These are phyloP conservation scores for Euwallacea similis DNA, from an alignment of 1,140 invertebrate species.

Conservation along the genomic window DNA sequence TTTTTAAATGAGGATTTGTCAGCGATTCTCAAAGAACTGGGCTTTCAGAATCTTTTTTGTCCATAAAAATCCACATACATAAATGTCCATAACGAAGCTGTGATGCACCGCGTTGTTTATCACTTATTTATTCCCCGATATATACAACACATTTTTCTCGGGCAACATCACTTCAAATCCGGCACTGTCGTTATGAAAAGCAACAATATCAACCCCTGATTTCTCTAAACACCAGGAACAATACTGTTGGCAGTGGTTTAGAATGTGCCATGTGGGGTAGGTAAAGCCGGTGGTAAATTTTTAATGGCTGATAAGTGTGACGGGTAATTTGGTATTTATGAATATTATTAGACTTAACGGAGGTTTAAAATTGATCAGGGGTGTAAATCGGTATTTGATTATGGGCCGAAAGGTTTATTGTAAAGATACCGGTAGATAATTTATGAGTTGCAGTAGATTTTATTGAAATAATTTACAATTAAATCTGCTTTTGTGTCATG, in stretches of 20 bases:
- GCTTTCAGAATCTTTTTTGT: no score
- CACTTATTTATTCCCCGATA: no score
- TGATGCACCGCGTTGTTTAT: no score
- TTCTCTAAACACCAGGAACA: not conserved
- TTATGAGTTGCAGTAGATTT: constrained; percentile 13
- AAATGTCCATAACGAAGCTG: no score
- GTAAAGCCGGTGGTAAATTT: constrained; percentile 5
- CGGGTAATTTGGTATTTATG: constrained; percentile 22
- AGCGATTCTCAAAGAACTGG: no score
- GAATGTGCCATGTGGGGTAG: constrained; percentile 13
- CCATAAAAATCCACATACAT: no score
- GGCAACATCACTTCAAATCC: not conserved
- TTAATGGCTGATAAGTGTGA: constrained; percentile 35
- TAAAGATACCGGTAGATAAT: constrained; percentile 7
- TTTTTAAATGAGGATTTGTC: no score
- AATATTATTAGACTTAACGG: constrained; percentile 20
- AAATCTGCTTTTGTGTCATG: not conserved
- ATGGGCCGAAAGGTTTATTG: constrained; percentile 18
- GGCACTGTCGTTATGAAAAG: not conserved
- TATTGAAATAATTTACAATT: constrained; percentile 1
- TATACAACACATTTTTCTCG: no score
- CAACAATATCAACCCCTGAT: constrained; percentile 7
- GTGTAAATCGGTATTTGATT: constrained; percentile 27
- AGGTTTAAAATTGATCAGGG: constrained; percentile 26
- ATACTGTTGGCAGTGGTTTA: constrained; percentile 14